phyloP scores from a whole-genome alignment of 35 echinoderm and acorn worm genomes.

The Nesometra sesokonis region DNA sequence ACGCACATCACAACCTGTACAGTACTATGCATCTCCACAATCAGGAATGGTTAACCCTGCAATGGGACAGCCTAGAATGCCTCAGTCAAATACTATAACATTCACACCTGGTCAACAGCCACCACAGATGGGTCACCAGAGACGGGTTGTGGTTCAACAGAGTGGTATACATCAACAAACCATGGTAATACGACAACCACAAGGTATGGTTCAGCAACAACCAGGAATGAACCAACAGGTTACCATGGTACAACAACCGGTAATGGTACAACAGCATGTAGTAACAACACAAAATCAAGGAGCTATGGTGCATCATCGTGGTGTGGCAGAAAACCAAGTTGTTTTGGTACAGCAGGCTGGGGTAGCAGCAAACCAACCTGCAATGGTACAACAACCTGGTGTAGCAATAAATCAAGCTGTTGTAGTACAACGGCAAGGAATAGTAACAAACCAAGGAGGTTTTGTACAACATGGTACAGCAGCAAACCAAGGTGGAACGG shows the following conservation, averaged over 20 bases:
- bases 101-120: background rate
- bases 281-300: too few species aligned
- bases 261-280: too few species aligned
- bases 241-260: slow-evolving; percentile 17
- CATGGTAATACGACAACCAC: slow-evolving; percentile 2
- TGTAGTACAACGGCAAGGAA: slow-evolving; percentile 7
- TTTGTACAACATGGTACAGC: background rate
- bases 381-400: background rate
- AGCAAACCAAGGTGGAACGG: background rate
- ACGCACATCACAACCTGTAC: background rate
- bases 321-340: too few species aligned
- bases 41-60: background rate
- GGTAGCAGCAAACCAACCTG: background rate
- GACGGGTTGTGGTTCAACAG: background rate
- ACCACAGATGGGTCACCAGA: background rate
- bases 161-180: background rate
- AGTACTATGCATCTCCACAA: background rate
- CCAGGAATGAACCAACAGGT: slow-evolving; percentile 11
- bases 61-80: background rate
- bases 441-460: too few species aligned
- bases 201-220: background rate
- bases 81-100: background rate
- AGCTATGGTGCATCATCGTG: slow-evolving; percentile 10
- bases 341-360: background rate
- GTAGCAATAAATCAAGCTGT: background rate